A percentile compares a stretch with the other conserved stretches of the same genome.
Evolutionary conservation across 2,797 vertebrate genomes (phyloP).

Genomic region (Phalanger gymnotis): DNA sequence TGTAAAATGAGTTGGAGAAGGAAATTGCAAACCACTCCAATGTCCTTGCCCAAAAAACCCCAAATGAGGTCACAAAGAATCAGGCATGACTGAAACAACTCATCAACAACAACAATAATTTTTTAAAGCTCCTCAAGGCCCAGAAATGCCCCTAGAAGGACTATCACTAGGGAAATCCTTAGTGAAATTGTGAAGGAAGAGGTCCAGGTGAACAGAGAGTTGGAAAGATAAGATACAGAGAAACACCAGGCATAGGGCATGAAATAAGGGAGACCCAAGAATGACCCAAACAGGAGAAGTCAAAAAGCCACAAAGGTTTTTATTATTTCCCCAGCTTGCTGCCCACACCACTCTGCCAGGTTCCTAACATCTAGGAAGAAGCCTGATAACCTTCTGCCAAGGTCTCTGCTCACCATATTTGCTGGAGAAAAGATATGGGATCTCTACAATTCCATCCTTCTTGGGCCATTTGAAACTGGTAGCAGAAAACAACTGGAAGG

Average conservation of each 20-base stretch:
- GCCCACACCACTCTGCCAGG: accelerated
- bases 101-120: neutral
- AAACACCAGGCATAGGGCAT: accelerated
- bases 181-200: neutral
- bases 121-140: neutral
- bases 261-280: neutral
- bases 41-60: neutral
- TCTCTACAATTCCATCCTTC: conserved; percentile 43
- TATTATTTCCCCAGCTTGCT: neutral
- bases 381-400: neutral
- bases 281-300: neutral
- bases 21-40: neutral
- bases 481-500: conserved; percentile 58
- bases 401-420: conserved; percentile 70
- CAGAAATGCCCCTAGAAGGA: neutral
- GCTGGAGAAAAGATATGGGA: conserved; percentile 78
- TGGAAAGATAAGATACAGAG: no score
- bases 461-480: conserved; percentile 75
- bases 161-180: neutral
- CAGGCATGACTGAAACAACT: neutral
- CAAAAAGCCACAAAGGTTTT: neutral
- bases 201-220: accelerated
- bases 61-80: neutral
- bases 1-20: neutral
- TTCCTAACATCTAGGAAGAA: neutral